Evolutionary conservation across 2,113 vertebrate species (phyloP), one percentile per base, ranked within the genome.

Genomic region (Buteo buteo): DNA sequence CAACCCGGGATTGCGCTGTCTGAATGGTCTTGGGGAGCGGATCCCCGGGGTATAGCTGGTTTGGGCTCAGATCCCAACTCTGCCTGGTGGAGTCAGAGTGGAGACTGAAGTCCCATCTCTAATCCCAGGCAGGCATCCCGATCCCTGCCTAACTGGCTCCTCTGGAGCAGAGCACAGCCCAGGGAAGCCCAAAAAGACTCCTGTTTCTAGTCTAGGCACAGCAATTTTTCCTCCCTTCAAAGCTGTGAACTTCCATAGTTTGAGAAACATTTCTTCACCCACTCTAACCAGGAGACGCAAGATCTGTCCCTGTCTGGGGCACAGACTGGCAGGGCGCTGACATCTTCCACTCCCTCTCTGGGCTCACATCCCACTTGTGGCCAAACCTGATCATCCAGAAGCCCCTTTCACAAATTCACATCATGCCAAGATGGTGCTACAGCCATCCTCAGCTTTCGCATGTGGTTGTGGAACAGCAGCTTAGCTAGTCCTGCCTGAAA

Each of bases 41-140:
- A 17, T 38, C 62, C 69, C 2, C 0, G 2, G 45, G 47, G 4
- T 11, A 3, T 22, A 17, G 78, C 16, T 3, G 42, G 6, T 47
- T 49, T 38, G 80, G 74, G 65, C 47, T 78, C 76, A 69, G 70
- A 25, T 4, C 54, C 83, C 80, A 42, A 7, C 64, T 42, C 50
- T 36, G 58, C 11, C 29, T 7, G 20, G 13, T 42, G 55, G 38
- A 65, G 45, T 14, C 50, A 8, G 62, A 64, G 26, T 19, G 38
- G 32, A n/a, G 47, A 18, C 6, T 13, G 25, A 45, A 47, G 42
- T 28, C 66, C 65, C 29, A 2, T 5, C 88, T 45, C 47, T 36
- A 3, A 20, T 11, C 38, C 45, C 52, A 28, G 6, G 3, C 54
- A 42, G 65, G 54, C 31, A 47, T 34, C 65, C 58, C 11, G 3